Evolutionary conservation across 2,797 vertebrate species (phyloP).

Genomic region (Merluccius polli): DNA sequence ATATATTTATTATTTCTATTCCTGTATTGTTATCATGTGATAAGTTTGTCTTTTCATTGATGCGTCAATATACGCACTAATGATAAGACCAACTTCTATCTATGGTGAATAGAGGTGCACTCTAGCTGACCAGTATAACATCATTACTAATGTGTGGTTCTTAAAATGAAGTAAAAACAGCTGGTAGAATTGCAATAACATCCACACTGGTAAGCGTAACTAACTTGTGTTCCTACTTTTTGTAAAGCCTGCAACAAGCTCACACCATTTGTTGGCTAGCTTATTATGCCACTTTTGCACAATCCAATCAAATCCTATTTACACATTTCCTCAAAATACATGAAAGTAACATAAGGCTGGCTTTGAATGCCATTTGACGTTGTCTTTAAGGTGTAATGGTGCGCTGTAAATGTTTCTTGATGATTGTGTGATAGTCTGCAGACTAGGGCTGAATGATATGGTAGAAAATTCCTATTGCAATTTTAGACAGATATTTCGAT

Average conservation of each 20-base stretch:
- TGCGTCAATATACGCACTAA: too few relatives aligned
- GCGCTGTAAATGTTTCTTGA: too few relatives aligned
- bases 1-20: neutral
- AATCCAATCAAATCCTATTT: neutral
- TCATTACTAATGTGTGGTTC: neutral
- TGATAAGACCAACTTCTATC: too few relatives aligned
- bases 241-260: neutral
- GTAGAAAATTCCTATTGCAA: too few relatives aligned
- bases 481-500: too few relatives aligned
- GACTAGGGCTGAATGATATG: too few relatives aligned
- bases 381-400: too few relatives aligned
- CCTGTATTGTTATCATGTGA: neutral
- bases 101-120: neutral
- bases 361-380: too few relatives aligned
- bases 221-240: neutral
- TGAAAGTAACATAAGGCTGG: neutral
- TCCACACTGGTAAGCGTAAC: neutral
- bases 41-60: neutral
- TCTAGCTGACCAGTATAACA: too few relatives aligned
- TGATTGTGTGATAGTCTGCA: neutral
- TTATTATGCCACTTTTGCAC: neutral
- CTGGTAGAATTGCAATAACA: neutral
- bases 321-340: neutral
- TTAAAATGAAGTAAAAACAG: neutral
- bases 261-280: too few relatives aligned